Evolutionary conservation across 1,140 invertebrate species (phyloP).

Genomic region (Megathymus violae): DNA sequence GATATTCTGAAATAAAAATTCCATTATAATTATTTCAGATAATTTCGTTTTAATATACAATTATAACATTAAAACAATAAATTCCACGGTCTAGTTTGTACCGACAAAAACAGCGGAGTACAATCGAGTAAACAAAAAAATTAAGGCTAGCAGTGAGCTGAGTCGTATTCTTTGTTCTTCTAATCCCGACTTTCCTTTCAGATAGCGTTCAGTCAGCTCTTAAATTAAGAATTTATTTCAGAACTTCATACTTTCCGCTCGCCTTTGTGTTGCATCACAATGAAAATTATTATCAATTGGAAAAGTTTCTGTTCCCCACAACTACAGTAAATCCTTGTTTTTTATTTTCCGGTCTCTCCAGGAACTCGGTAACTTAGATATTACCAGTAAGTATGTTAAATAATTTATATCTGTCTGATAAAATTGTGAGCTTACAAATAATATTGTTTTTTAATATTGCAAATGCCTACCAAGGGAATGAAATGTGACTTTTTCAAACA

Average conservation of each 20-base stretch:
- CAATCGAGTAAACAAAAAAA: conserved; percentile 53
- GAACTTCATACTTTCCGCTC: conserved; percentile 72
- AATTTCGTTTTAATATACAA: not conserved
- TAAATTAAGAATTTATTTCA: conserved; percentile 80
- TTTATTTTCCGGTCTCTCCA: conserved; percentile 42
- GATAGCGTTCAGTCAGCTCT: conserved; percentile 73
- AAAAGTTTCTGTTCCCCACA: conserved; percentile 68
- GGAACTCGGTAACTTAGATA: conserved; percentile 8
- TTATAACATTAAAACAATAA: not conserved
- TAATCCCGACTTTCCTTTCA: conserved; percentile 72
- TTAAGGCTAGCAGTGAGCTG: conserved; percentile 46
- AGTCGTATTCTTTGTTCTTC: conserved; percentile 65
- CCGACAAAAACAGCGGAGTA: conserved; percentile 45
- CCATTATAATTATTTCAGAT: no score
- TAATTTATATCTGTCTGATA: no score
- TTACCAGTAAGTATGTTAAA: conserved; percentile 6
- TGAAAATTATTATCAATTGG: conserved; percentile 79
- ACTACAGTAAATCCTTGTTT: conserved; percentile 63
- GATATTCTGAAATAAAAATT: no score
- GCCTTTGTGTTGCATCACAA: conserved; percentile 75
- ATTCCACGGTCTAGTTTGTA: conserved; percentile 37
- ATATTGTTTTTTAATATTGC: no score
- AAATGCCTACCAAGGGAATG: no score
- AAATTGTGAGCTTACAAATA: no score
- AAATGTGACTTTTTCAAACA: no score